Conservation (phyloP, 2,797 vertebrate species). For the Tenualosa ilisha region DNA sequence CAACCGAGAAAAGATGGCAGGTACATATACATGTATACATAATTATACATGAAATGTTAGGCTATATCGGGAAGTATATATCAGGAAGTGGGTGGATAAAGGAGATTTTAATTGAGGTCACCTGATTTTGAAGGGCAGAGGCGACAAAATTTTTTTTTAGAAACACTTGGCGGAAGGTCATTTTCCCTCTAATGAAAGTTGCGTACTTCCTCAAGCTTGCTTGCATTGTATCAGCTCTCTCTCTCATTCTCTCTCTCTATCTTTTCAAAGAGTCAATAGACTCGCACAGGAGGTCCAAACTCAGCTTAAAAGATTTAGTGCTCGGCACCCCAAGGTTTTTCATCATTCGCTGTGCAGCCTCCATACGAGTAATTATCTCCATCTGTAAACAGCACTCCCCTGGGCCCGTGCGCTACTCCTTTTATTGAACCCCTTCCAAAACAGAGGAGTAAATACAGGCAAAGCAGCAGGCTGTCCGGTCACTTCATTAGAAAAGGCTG, state of each 20-base stretch:
- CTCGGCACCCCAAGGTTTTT: constrained; percentile 47
- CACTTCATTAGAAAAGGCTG: constrained; percentile 47
- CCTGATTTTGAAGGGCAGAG: not conserved
- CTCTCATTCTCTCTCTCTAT: not conserved
- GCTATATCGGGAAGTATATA: too few relatives aligned
- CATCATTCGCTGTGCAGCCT: constrained; percentile 45
- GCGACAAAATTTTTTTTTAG: not conserved
- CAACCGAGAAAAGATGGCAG: too few relatives aligned
- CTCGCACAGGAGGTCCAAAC: constrained; percentile 33
- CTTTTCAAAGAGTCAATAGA: constrained; percentile 38
- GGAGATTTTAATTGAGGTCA: not conserved
- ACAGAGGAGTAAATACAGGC: constrained; percentile 40
- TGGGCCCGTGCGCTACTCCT: constrained; percentile 33
- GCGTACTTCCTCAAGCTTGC: constrained; percentile 29
- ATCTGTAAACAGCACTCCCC: constrained; percentile 53
- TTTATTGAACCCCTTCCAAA: constrained; percentile 32
- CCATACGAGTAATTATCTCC: constrained; percentile 53
- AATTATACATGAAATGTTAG: not conserved
- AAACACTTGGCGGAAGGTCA: constrained; percentile 36
- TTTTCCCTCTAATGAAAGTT: constrained; percentile 43
- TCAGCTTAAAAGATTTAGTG: constrained; percentile 54
- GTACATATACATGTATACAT: too few relatives aligned
- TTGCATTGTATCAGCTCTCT: constrained; percentile 33
- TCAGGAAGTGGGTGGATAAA: not conserved
- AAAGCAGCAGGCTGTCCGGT: constrained; percentile 25